Evolutionary conservation across 2,113 vertebrate species (phyloP).

Genomic region (Tachuris rubrigastra): DNA sequence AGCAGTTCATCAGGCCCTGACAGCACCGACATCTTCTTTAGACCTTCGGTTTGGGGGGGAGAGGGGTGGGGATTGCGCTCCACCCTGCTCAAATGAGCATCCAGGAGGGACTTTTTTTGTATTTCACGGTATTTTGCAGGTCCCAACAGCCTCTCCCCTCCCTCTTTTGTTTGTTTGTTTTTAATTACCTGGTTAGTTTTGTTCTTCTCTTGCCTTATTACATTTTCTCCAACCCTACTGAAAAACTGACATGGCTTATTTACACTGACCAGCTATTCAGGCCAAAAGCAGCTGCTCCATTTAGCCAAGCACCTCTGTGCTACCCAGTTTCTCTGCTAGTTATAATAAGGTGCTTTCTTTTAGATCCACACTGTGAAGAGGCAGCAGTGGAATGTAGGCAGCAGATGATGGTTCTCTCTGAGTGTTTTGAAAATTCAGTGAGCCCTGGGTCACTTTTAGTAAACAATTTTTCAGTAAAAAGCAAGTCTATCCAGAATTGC

Average conservation of each 20-base stretch:
- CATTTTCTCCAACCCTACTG: neutral
- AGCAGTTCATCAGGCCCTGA: conserved; percentile 56
- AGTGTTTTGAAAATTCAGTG: neutral
- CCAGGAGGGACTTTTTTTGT: neutral
- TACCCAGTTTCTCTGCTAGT: neutral
- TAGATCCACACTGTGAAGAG: neutral
- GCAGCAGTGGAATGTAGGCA: neutral
- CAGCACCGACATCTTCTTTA: conserved; percentile 59
- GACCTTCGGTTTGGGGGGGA: neutral
- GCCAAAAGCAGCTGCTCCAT: conserved; percentile 31
- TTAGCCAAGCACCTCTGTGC: conserved; percentile 4
- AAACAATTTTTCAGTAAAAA: neutral
- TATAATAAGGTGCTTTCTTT: conserved; percentile 35
- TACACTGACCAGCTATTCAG: neutral
- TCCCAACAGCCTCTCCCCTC: neutral
- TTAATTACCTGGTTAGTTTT: neutral
- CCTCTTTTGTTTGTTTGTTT: neutral
- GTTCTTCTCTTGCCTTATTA: neutral
- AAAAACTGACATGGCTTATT: conserved; percentile 4
- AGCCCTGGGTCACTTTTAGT: neutral
- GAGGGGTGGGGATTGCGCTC: neutral
- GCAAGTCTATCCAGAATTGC: neutral
- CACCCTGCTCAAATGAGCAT: neutral
- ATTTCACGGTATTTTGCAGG: neutral
- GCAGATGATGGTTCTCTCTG: neutral